Evolutionary conservation across 2,797 vertebrate species (phyloP), one percentile per base, ranked within the genome.

Genomic region (Onychomys leucogaster): DNA sequence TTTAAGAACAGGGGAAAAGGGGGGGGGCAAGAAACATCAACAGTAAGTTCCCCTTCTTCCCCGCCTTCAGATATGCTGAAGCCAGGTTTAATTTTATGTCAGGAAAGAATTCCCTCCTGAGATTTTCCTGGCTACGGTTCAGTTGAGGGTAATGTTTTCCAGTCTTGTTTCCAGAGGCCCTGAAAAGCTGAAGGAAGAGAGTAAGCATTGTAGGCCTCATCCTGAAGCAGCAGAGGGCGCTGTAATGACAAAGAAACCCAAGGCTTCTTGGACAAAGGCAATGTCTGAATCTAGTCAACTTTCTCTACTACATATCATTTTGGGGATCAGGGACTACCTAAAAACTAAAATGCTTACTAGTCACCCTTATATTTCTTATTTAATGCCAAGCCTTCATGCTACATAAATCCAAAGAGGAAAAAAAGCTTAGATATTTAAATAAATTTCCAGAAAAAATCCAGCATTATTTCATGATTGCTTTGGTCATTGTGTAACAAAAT

Each of bases 31-130:
- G 95, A 95, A 97, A 96, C 96, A 96, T 96, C 95, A 94, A 97
- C 96, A 96, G 96, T 96, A 90, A 97, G 94, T 92, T 95, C 94
- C 94, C 94, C 89, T 92, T n/a, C 85, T 67, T 21, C 10, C 1
- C 5, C 61, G 52, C 61, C 41, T 52, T n/a, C 93, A 98, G 95
- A 96, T 96, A 98, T 41, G 80, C 95, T 95, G 95, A 96, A 97
- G 95, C 97, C 97, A 97, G 97, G 95, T 98, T 98, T 97, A 98
- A 97, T 97, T 97, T 98, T 97, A 97, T 98, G 98, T 97, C 97
- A 97, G 96, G 96, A 97, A 97, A 97, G 97, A 98, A 97, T 97
- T 98, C 96, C 96, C 98, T 97, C 97, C 95, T 96, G 97, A 98
- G 97, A 98, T 91, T 96, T 97, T 97, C 97, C 97, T 98, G 98